These are phyloP conservation scores for Acanthurus leucopareius DNA, from an alignment of 2,797 vertebrate genomes.

Conservation along the genomic window DNA sequence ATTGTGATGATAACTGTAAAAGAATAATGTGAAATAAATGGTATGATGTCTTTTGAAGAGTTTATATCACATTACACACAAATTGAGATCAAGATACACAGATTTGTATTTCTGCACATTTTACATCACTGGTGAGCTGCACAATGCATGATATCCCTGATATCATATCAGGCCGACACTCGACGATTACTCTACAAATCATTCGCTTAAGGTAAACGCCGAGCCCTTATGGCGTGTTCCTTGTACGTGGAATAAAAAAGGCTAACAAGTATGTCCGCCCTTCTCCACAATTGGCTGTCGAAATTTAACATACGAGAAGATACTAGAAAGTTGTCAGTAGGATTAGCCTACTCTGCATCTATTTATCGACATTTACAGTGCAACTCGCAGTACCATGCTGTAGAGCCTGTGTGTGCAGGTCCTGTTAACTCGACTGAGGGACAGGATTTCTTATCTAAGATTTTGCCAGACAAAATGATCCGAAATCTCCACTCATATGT, in stretches of 20 bases:
- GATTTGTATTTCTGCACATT: too few species aligned
- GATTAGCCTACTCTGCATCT: too few species aligned
- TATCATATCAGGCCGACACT: background rate
- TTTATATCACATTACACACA: slow-evolving; percentile 1
- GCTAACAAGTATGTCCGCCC: background rate
- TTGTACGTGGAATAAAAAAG: background rate
- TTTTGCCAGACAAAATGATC: too few species aligned
- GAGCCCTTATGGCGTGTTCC: slow-evolving; percentile 1
- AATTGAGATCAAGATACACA: background rate
- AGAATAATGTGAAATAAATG: slow-evolving; percentile 56
- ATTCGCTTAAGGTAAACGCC: slow-evolving; percentile 21
- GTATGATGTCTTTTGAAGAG: slow-evolving; percentile 19
- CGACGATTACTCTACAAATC: slow-evolving; percentile 50
- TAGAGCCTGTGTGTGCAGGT: background rate
- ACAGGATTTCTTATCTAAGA: too few species aligned
- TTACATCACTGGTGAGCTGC: background rate
- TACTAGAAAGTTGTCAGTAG: too few species aligned
- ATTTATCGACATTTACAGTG: background rate
- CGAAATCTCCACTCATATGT: too few species aligned
- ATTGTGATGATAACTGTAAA: slow-evolving; percentile 40
- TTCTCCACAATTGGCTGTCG: accelerated
- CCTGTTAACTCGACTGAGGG: too few species aligned
- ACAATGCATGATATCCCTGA: too few species aligned
- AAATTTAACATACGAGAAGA: too few species aligned
- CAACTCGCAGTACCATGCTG: too few species aligned